These are phyloP conservation scores for Sclerurus mexicanus DNA, from an alignment of 2,113 vertebrate species.

Conservation along the genomic window DNA sequence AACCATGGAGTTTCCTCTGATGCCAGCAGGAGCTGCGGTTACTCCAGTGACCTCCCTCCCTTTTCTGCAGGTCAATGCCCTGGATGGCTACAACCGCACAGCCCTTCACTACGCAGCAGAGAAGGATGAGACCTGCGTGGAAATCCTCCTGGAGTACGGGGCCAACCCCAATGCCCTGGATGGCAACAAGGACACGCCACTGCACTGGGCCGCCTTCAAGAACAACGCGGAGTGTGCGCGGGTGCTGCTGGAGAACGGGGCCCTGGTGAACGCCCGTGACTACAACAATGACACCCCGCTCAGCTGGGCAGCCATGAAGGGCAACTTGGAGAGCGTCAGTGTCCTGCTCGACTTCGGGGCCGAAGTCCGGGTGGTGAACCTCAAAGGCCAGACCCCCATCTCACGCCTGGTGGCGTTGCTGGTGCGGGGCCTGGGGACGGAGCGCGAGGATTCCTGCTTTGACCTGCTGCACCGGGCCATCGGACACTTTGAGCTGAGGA, in stretches of 20 bases:
- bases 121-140: slow-evolving; percentile 93
- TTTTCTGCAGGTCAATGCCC: slow-evolving; percentile 84
- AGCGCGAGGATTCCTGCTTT: slow-evolving; percentile 91
- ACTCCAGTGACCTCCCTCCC: too few species aligned
- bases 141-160: slow-evolving; percentile 90
- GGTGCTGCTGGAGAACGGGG: slow-evolving; percentile 87
- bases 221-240: slow-evolving; percentile 90
- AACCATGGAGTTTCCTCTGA: too few species aligned
- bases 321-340: slow-evolving; percentile 92
- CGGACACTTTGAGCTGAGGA: slow-evolving; percentile 84
- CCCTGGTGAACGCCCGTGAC: slow-evolving; percentile 87
- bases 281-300: slow-evolving; percentile 94
- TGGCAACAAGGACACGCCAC: slow-evolving; percentile 93
- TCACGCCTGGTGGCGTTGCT: slow-evolving; percentile 88
- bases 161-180: slow-evolving; percentile 90
- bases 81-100: slow-evolving; percentile 95
- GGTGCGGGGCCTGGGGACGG: slow-evolving; percentile 87
- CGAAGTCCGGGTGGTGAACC: slow-evolving; percentile 87
- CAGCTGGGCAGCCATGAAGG: slow-evolving; percentile 98
- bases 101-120: slow-evolving; percentile 96
- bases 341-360: slow-evolving; percentile 91
- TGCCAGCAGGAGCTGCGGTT: too few species aligned
- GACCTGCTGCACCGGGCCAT: slow-evolving; percentile 86
- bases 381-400: slow-evolving; percentile 94
- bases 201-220: slow-evolving; percentile 98